A percentile compares a stretch with the other conserved stretches of the same genome.
Evolutionary conservation across 1,140 invertebrate genomes (phyloP).

Genomic region (Solenopsis invicta): DNA sequence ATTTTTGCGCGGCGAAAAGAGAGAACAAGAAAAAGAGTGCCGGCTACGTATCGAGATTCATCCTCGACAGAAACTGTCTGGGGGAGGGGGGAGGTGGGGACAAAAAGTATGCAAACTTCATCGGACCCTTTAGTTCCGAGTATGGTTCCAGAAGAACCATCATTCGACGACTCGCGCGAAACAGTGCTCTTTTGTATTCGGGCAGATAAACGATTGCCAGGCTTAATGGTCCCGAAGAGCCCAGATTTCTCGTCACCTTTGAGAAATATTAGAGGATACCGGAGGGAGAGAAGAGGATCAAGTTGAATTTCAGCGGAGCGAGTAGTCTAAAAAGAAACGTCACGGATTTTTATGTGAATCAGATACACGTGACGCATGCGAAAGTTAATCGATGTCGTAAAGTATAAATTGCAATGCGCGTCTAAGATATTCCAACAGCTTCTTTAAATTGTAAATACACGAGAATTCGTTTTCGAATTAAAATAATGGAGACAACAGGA

Average conservation of each 20-base stretch:
- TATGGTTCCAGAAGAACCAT: conserved; percentile 58
- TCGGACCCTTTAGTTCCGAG: conserved; percentile 53
- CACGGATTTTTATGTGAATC: conserved; percentile 25
- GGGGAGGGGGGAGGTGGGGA: not conserved
- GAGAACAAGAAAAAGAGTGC: conserved; percentile 15
- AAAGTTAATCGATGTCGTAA: conserved; percentile 23
- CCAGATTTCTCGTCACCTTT: conserved; percentile 50
- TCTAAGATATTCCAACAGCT: not conserved
- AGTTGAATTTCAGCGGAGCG: not conserved
- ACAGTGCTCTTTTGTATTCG: conserved; percentile 63
- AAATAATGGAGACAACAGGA: not conserved
- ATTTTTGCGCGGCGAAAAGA: conserved; percentile 10
- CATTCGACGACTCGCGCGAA: conserved; percentile 56
- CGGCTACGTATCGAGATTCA: conserved; percentile 23
- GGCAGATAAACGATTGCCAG: conserved; percentile 49
- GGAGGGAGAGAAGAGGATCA: not conserved
- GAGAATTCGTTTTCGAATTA: not conserved
- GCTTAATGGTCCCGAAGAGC: conserved; percentile 57
- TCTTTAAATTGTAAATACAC: not conserved
- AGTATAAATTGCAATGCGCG: not conserved
- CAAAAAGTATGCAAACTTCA: conserved; percentile 64
- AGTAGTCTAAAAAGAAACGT: not conserved
- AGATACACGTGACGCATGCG: not conserved
- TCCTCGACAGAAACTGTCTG: conserved; percentile 32
- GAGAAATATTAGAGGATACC: conserved; percentile 24